Evolutionary conservation across 2,113 vertebrate species (phyloP), one percentile per base, ranked within the genome.

Genomic region (Corythornis cristatus): DNA sequence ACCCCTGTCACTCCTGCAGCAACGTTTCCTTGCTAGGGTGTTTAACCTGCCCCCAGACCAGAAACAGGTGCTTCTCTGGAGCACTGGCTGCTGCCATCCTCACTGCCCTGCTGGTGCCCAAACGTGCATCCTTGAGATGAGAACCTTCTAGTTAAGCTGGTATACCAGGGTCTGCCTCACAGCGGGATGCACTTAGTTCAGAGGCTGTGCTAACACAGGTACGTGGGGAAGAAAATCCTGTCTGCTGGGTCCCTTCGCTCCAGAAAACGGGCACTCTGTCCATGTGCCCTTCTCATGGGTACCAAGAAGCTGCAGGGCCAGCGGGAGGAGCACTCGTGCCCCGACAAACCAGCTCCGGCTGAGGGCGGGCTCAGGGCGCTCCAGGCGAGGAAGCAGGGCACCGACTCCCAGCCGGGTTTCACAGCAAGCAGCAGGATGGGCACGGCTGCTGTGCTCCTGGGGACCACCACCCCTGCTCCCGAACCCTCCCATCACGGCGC

Each of bases 241-340:
- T 8, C 26, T 1, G 4, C 21, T 4, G 4, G 7, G 0, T 1
- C 6, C 16, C 57, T 53, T 16, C 0, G 4, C 64, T 2, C 70
- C 33, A 2, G 60, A 18, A 17, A 37, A 1, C 2, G 20, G n/a
- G 54, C 28, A 2, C 42, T 8, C 15, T 8, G 31, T 3, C 51
- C 31, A 1, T 1, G n/a, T 0, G 20, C 60, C 23, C 7, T 6
- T 9, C 8, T 8, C 8, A 0, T 37, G 13, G 29, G 1, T 8
- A 3, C 50, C 2, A 5, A 2, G 0, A 31, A 26, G 19, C 57
- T 3, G 4, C 15, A 6, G 60, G 4, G n/a, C 81, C 3, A 15
- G 51, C 33, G 53, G 20, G 19, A 46, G 51, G 45, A 51, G 54
- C 29, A 20, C 29, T 7, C 54, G 29, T 20, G 11, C 28, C 28